Evolutionary conservation across 2,797 vertebrate species (phyloP).

Genomic region (Neosilurus mollespiculum): DNA sequence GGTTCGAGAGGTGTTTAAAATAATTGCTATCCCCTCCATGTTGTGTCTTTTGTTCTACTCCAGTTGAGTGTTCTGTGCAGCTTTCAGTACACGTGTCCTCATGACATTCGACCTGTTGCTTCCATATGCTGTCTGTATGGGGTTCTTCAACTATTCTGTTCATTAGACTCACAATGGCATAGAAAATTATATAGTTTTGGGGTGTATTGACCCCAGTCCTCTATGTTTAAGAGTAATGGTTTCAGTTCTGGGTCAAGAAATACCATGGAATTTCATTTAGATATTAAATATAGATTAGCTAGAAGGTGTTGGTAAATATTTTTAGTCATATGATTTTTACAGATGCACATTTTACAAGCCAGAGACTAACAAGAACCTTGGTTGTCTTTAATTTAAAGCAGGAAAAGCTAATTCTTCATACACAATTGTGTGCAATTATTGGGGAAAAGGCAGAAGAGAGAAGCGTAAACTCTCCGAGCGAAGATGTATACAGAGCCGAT

Average conservation of each 20-base stretch:
- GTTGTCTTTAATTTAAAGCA: not conserved
- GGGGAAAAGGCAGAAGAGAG: not conserved
- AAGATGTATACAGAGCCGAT: constrained; percentile 12
- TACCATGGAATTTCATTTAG: not conserved
- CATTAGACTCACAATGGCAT: not conserved
- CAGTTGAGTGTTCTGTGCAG: constrained; percentile 53
- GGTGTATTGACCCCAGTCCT: not conserved
- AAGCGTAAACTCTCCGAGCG: not conserved
- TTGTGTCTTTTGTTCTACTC: constrained; percentile 45
- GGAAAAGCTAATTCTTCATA: not conserved
- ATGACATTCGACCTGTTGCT: constrained; percentile 37
- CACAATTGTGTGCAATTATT: not conserved
- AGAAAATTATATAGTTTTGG: not conserved
- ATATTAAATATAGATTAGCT: not conserved
- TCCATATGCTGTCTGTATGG: constrained; percentile 22
- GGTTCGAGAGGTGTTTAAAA: constrained; percentile 10
- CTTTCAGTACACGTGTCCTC: constrained; percentile 43
- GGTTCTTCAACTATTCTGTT: not conserved
- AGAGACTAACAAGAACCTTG: constrained; percentile 14
- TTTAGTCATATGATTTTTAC: not conserved
- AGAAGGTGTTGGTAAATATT: not conserved
- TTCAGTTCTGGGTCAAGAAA: not conserved
- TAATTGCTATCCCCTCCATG: constrained; percentile 19
- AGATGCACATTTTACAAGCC: not conserved
- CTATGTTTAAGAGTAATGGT: not conserved